phyloP scores from a whole-genome alignment of 2,888 invertebrate genomes.

The Mesorhabditis spiculigera region DNA sequence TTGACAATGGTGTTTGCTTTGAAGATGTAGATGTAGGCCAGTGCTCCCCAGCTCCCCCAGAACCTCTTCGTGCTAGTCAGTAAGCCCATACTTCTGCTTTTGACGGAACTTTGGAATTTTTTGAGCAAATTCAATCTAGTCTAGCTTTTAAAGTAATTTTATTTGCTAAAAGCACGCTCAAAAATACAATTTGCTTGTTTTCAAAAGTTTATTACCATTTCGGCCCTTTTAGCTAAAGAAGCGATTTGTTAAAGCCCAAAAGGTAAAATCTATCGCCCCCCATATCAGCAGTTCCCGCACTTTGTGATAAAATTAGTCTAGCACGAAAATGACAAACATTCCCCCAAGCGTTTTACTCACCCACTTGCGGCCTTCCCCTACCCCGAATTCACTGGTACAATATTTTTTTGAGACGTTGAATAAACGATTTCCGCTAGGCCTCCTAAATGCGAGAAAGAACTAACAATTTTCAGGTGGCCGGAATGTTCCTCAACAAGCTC shows the following conservation, averaged over 20 bases:
- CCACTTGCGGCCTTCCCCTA: neutral
- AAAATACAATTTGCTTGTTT: neutral
- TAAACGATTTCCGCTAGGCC: neutral
- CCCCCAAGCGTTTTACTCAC: neutral
- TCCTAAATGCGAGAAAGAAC: neutral
- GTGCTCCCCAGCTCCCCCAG: no score
- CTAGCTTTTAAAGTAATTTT: no score
- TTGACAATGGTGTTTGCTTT: constrained; percentile 75
- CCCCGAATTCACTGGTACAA: neutral
- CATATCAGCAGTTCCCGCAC: no score
- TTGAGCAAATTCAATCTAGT: no score
- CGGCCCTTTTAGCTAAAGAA: neutral
- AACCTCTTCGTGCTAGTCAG: no score
- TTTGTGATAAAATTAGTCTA: no score
- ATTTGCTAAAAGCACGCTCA: neutral
- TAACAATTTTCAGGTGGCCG: neutral
- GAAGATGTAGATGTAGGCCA: constrained; percentile 41
- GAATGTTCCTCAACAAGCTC: constrained; percentile 1
- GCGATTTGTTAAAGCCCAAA: no score
- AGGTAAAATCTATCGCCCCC: no score
- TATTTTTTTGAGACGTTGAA: neutral
- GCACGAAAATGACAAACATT: neutral
- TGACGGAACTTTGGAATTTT: no score
- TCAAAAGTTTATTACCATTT: neutral
- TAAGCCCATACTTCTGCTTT: no score